Base-by-base conservation (phyloP, 2,113 vertebrate genomes). In the Brachypteracias leptosomus region DNA sequence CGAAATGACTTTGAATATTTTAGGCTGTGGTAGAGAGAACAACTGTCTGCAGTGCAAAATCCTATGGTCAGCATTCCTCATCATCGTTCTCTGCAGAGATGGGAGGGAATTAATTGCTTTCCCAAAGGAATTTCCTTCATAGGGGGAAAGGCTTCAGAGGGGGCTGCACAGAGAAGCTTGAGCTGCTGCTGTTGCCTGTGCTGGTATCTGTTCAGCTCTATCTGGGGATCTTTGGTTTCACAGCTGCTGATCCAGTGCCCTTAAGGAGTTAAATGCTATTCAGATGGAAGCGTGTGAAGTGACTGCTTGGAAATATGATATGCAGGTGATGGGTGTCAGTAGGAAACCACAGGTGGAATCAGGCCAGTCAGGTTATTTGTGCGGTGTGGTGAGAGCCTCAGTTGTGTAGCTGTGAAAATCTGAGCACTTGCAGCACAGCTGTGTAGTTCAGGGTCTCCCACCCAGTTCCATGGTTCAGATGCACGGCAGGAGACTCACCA, bases 231-330 rank as follows among this genome's bases (percentile, higher is more conserved):
- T 93, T 66, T 46, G 54, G 40, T 55, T 88, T 74, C 46, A 29
- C 29, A 70, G 71, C 74, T 94, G 78, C 46, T 82, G 35, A 65
- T 89, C 51, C 46, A 51, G 7, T 62, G 57, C 51, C 67, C 33
- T 59, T 61, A 80, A 93, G 71, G 89, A 80, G 81, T 89, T 94
- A 96, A 93, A 88, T 54, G 40, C 31, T 73, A 16, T 61, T 95
- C 70, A 71, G 11, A 88, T 59, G 46, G 54, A 70, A 91, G 17
- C 58, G 51, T 44, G 40, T 70, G 62, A 85, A 89, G 54, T 24
- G 67, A 68, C 40, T 20, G 6, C 35, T 81, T 77, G 70, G 84
- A 80, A 95, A 90, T 52, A n/a, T 2, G 55, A 90, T 57, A 46
- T 0, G 0, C 42, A 67, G 58, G 21, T 70, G 59, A 22, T 74